phyloP scores from a whole-genome alignment of 64 coral and sea anemone genomes.

The Pachyseris speciosa region DNA sequence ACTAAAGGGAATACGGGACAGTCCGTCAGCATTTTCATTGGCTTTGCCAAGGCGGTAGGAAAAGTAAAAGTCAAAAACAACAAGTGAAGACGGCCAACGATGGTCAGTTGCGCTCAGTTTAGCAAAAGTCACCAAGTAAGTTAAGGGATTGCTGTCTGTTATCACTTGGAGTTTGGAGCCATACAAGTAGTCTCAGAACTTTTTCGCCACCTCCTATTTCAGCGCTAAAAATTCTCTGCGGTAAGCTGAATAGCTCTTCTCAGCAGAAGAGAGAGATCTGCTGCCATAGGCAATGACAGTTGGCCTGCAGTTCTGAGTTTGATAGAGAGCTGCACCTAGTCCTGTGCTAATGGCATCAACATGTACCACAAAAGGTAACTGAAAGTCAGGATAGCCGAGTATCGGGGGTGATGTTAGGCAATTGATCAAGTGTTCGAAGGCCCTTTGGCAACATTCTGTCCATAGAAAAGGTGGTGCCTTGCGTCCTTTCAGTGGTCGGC shows the following conservation, averaged over 20 bases:
- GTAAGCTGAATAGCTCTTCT: conserved; percentile 63
- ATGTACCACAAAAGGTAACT: conserved; percentile 58
- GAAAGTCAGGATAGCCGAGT: conserved; percentile 65
- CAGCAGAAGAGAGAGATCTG: conserved; percentile 42
- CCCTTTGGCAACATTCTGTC: conserved; percentile 51
- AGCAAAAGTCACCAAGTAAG: conserved; percentile 56
- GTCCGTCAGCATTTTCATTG: conserved; percentile 26
- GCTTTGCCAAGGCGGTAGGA: conserved; percentile 22
- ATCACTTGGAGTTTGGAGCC: conserved; percentile 40
- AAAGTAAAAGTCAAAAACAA: conserved; percentile 19
- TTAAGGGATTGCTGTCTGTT: conserved; percentile 56
- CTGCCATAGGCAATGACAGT: conserved; percentile 61
- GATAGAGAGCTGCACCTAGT: conserved; percentile 57
- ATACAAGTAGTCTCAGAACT: conserved; percentile 65
- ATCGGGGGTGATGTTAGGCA: conserved; percentile 62
- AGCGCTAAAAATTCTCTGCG: conserved; percentile 61
- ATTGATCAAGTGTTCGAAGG: conserved; percentile 57
- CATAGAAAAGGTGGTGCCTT: conserved; percentile 33
- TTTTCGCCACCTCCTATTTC: conserved; percentile 64
- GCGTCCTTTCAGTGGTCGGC: neutral
- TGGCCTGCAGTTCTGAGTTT: conserved; percentile 5
- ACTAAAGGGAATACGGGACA: conserved; percentile 16
- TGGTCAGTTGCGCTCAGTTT: conserved; percentile 40
- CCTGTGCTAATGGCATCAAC: conserved; percentile 58
- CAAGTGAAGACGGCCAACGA: conserved; percentile 27